Percentiles rank a stretch among this genome's conserved stretches.
phyloP scores from a whole-genome alignment of 2,888 invertebrate species.

The Chloromyia formosa region DNA sequence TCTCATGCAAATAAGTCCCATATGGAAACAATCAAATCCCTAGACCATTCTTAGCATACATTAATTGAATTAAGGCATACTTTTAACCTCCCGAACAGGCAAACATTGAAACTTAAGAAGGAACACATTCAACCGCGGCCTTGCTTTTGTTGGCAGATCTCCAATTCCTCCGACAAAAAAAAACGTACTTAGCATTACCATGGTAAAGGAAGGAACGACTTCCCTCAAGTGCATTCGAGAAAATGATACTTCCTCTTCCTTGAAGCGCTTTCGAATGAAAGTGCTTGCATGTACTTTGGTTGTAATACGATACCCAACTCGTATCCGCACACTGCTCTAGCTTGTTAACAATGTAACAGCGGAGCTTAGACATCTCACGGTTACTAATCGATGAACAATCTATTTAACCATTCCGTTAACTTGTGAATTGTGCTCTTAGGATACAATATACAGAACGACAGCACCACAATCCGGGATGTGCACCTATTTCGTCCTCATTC shows the following conservation, averaged over 20 bases:
- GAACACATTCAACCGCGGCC: background rate
- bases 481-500: background rate
- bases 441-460: too few species aligned
- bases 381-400: conserved; percentile 29
- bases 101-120: conserved; percentile 25
- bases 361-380: conserved; percentile 15
- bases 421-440: conserved; percentile 17
- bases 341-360: background rate
- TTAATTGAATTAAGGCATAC: conserved; percentile 10
- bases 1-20: too few species aligned
- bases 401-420: conserved; percentile 3
- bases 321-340: background rate
- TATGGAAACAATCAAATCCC: background rate
- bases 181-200: conserved; percentile 1
- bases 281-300: conserved; percentile 17
- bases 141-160: background rate
- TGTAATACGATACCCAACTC: conserved; percentile 11
- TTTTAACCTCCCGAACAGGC: conserved; percentile 10
- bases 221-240: conserved; percentile 27
- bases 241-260: conserved; percentile 31
- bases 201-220: conserved; percentile 6
- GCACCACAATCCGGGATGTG: background rate
- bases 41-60: background rate
- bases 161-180: background rate
- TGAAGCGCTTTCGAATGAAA: background rate